phyloP scores from a whole-genome alignment of 2,888 invertebrate genomes.

The Tethea ocularis region DNA sequence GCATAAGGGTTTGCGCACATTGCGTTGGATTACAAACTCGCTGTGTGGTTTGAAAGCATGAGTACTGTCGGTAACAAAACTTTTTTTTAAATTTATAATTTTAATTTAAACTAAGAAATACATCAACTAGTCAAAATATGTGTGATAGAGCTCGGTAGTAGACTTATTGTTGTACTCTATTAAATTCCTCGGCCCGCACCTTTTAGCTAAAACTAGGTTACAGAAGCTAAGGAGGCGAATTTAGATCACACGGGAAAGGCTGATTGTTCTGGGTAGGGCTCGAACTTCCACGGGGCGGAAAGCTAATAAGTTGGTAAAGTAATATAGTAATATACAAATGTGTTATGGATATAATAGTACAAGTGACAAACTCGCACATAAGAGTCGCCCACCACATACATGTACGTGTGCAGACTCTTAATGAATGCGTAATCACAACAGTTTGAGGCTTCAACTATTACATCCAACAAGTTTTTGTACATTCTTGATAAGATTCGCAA shows the following conservation, averaged over 20 bases:
- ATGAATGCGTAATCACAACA: conserved; percentile 44
- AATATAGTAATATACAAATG: background rate
- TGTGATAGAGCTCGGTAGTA: no score
- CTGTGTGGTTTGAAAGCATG: background rate
- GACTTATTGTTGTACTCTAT: no score
- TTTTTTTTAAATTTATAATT: no score
- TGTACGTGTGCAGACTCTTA: conserved; percentile 54
- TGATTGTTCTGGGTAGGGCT: no score
- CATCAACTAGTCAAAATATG: no score
- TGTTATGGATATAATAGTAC: conserved; percentile 22
- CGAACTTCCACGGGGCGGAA: no score
- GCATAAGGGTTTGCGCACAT: conserved; percentile 20
- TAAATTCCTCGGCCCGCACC: no score
- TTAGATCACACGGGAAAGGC: no score
- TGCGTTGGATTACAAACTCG: conserved; percentile 16
- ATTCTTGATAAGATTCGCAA: background rate
- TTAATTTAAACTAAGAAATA: no score
- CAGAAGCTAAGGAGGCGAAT: no score
- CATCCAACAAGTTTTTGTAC: background rate
- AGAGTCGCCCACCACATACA: conserved; percentile 28
- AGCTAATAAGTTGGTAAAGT: no score
- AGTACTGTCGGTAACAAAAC: background rate
- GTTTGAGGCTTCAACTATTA: background rate
- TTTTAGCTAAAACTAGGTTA: no score
- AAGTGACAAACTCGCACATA: conserved; percentile 23